Percentiles rank a stretch among this genome's conserved stretches.
phyloP scores from a whole-genome alignment of 2,888 invertebrate genomes.

The Monoplex corrugatus region DNA sequence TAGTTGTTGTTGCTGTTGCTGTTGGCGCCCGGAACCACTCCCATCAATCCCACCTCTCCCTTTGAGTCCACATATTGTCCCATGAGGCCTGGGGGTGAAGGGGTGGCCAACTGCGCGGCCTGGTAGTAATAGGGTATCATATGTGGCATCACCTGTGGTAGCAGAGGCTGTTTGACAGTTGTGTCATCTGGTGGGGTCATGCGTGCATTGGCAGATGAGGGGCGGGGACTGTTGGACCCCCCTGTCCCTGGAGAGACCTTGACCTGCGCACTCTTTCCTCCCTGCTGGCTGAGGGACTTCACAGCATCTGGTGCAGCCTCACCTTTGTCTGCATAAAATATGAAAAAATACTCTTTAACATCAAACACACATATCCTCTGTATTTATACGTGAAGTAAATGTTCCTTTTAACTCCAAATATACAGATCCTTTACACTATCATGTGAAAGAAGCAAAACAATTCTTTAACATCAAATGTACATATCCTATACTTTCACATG shows the following conservation, averaged over 20 bases:
- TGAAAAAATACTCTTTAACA: too few species aligned
- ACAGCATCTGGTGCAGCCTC: not conserved
- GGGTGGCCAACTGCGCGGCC: not conserved
- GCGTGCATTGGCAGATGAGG: constrained; percentile 25
- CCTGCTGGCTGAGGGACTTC: constrained; percentile 5
- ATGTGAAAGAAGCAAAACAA: too few species aligned
- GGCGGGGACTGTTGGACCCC: constrained; percentile 45
- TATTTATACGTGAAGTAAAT: too few species aligned
- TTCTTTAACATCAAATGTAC: too few species aligned
- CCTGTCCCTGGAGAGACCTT: constrained; percentile 51
- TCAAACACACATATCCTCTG: too few species aligned
- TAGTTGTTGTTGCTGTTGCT: constrained; percentile 59
- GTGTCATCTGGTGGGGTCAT: constrained; percentile 35
- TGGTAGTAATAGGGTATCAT: constrained; percentile 9
- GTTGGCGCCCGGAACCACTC: constrained; percentile 19
- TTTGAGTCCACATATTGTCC: constrained; percentile 47
- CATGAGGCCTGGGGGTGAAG: constrained; percentile 31
- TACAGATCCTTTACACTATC: too few species aligned
- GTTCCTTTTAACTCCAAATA: too few species aligned
- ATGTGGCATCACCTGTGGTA: not conserved
- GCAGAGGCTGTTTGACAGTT: not conserved
- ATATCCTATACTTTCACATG: too few species aligned
- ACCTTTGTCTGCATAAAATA: constrained; percentile 39
- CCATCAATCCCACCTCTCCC: constrained; percentile 22
- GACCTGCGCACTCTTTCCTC: constrained; percentile 45